Evolutionary conservation across 2,797 vertebrate species (phyloP), one percentile per base, ranked within the genome.

Genomic region (Arctocebus calabarensis): DNA sequence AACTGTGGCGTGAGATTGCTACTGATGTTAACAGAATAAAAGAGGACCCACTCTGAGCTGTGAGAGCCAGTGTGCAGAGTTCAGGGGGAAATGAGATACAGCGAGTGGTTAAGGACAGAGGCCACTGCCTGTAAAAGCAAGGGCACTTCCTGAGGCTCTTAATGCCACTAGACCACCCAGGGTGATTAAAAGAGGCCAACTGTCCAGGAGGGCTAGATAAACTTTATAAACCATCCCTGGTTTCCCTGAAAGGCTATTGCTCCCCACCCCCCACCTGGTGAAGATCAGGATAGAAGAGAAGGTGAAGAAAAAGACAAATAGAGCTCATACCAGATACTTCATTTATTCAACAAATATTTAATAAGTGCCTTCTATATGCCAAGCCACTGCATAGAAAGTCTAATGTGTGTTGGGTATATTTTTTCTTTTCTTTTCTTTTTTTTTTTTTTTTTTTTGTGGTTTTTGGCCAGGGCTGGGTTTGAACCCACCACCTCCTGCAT

Each of bases 301-400:
- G 7, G 12, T 43, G 29, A 82, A 88, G 84, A 55, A 84, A 84
- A 40, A 20, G 17, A 64, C 0, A 90, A 90, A n/a, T 22, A 64
- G 43, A 83, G 45, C 55, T 91, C 78, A 70, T 81, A 70, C n/a
- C 86, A 87, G 93, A 89, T 7, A 74, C 70, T 89, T 89, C n/a
- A 8, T 97, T 97, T 97, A 97, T 97, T 96, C 52, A 62, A 19
- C 71, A 70, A 13, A 29, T 52, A n/a, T 75, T 88, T 34, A 74
- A 70, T 20, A 8, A 73, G 68, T 25, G 52, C 61, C 70, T 66
- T 66, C 25, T 57, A 9, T 52, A 40, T 22, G 23, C n/a, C 59
- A 79, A 84, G 81, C 68, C 45, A 2, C 92, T 79, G 43, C 70
- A 27, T 40, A 59, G 29, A 57, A 79, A 55, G 40, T 66, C 83